Conservation (phyloP, 2,797 vertebrate genomes). For the Pseudocheirus occidentalis region DNA sequence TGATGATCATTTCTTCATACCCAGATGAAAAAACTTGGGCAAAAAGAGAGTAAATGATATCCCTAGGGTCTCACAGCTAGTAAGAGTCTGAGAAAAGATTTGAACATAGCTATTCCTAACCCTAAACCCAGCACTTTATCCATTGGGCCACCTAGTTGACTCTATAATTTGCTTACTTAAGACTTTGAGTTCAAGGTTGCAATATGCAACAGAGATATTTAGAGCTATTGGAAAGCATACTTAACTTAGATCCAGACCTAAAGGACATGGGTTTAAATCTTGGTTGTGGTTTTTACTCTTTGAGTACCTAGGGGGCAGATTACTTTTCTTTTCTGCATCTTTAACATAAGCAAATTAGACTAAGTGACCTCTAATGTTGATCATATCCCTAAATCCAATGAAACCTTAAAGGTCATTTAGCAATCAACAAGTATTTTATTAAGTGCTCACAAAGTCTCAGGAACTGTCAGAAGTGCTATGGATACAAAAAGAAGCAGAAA, state of each 20-base stretch:
- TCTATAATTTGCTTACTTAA: neutral
- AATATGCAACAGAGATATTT: neutral
- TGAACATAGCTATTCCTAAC: neutral
- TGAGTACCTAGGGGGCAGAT: slow-evolving; percentile 28
- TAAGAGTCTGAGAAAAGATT: neutral
- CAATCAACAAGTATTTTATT: neutral
- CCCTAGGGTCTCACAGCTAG: neutral
- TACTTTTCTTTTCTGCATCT: slow-evolving; percentile 36
- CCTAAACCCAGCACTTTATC: neutral
- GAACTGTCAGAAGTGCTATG: neutral
- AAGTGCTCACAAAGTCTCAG: neutral
- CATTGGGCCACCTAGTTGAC: neutral
- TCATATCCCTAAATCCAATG: neutral
- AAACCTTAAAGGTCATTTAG: neutral
- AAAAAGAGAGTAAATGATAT: neutral
- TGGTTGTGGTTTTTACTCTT: neutral
- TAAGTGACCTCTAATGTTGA: neutral
- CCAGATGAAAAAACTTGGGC: neutral
- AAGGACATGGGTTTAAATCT: neutral
- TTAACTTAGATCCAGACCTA: neutral
- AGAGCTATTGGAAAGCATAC: neutral
- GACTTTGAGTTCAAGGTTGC: neutral
- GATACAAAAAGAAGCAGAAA: neutral
- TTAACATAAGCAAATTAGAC: slow-evolving; percentile 39
- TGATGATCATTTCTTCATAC: neutral